Conservation (phyloP, 2,113 vertebrate species). For the Elaphurus davidianus region DNA sequence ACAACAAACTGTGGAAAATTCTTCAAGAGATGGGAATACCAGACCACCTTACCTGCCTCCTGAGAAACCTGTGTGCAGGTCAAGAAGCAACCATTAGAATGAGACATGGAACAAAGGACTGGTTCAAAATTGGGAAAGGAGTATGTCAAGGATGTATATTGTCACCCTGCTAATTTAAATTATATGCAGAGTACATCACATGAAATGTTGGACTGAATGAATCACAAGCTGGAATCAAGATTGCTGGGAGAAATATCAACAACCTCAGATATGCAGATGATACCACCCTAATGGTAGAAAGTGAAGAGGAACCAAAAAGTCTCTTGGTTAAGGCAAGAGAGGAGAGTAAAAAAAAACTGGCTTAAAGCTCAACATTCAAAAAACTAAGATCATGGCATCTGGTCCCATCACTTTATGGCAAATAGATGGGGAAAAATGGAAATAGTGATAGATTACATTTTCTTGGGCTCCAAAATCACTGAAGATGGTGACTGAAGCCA, state of each 20-base stretch:
- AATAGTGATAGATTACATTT: neutral
- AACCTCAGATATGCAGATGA: neutral
- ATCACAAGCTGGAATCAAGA: neutral
- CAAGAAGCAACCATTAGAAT: neutral
- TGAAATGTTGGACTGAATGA: neutral
- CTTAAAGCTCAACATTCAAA: neutral
- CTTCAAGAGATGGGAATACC: neutral
- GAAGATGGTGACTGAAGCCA: neutral
- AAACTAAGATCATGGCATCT: neutral
- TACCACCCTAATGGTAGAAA: neutral
- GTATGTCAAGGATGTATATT: neutral
- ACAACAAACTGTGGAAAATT: neutral
- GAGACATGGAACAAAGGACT: neutral
- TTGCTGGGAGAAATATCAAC: neutral
- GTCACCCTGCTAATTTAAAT: neutral
- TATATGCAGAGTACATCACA: neutral
- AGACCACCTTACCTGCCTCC: neutral
- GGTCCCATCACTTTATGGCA: neutral
- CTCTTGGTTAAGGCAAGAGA: neutral
- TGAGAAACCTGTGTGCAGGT: neutral
- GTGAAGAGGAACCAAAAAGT: neutral
- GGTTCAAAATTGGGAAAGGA: neutral
- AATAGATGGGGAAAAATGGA: neutral
- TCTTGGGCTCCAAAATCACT: neutral
- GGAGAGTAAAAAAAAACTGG: neutral